These are phyloP conservation scores for Ennomos erosarius DNA, from an alignment of 2,888 invertebrate species.

Conservation along the genomic window DNA sequence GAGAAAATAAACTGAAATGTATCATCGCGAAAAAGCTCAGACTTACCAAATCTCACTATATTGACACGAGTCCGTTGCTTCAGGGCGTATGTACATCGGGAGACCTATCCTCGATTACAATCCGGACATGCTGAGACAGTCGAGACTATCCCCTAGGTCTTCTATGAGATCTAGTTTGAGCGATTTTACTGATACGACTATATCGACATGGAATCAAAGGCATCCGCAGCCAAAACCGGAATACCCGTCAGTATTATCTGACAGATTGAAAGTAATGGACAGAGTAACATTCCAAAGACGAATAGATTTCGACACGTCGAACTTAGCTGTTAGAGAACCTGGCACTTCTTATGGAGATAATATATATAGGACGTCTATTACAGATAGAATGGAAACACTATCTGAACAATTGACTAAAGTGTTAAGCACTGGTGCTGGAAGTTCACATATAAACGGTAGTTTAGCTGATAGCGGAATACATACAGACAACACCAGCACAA, in stretches of 20 bases:
- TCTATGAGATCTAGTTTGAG: conserved; percentile 78
- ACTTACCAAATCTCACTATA: conserved; percentile 36
- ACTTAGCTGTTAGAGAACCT: conserved; percentile 60
- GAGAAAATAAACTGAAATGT: conserved; percentile 83
- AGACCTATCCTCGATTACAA: conserved; percentile 80
- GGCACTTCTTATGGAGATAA: conserved; percentile 70
- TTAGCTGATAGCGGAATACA: conserved; percentile 80
- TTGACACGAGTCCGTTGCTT: conserved; percentile 41
- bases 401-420: conserved; percentile 79
- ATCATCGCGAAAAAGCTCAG: conserved; percentile 48
- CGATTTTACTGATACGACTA: conserved; percentile 82
- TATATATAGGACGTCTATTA: conserved; percentile 64
- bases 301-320: conserved; percentile 75
- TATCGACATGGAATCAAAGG: conserved; percentile 79
- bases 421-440: conserved; percentile 74
- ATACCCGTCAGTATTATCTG: conserved; percentile 77
- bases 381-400: conserved; percentile 72
- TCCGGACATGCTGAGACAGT: conserved; percentile 69
- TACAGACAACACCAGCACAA: conserved; percentile 78
- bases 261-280: conserved; percentile 69
- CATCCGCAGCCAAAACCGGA: conserved; percentile 64
- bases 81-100: conserved; percentile 76
- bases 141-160: conserved; percentile 74
- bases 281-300: conserved; percentile 72
- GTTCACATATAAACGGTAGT: conserved; percentile 78